A percentile compares a stretch with the other conserved stretches of the same genome.
phyloP scores from a whole-genome alignment of 2,888 invertebrate genomes.

The Pycnomerus fuliginosus region DNA sequence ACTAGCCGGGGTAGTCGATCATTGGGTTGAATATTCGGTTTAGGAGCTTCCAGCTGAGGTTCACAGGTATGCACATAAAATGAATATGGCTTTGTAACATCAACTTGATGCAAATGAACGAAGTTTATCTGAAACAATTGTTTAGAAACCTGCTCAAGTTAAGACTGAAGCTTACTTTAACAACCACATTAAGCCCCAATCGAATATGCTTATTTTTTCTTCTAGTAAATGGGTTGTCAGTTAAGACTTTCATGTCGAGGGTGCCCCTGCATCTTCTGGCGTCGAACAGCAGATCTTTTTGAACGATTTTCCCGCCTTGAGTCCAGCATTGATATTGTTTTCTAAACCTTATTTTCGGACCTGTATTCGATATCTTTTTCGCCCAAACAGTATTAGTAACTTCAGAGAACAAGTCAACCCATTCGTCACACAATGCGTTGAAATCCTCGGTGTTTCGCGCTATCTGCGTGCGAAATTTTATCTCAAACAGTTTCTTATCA shows the following conservation, averaged over 20 bases:
- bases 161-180: constrained; percentile 42
- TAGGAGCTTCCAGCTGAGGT: constrained; percentile 44
- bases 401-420: constrained; percentile 51
- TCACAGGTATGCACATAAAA: constrained; percentile 50
- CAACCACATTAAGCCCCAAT: constrained; percentile 49
- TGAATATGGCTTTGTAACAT: constrained; percentile 38
- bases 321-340: constrained; percentile 54
- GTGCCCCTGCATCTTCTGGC: constrained; percentile 49
- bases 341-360: constrained; percentile 51
- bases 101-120: constrained; percentile 47
- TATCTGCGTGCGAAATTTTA: constrained; percentile 50
- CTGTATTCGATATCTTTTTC: constrained; percentile 52
- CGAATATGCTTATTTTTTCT: constrained; percentile 49
- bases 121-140: constrained; percentile 47
- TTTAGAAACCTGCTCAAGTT: neutral
- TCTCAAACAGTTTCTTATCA: constrained; percentile 46
- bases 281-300: constrained; percentile 50
- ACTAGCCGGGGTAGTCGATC: constrained; percentile 44
- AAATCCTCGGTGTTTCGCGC: constrained; percentile 47
- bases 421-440: constrained; percentile 49
- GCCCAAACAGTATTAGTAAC: constrained; percentile 51
- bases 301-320: constrained; percentile 44
- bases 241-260: constrained; percentile 51
- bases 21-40: constrained; percentile 37
- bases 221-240: constrained; percentile 47